phyloP scores from a whole-genome alignment of 2,888 invertebrate genomes.

The Camponotus fellah region DNA sequence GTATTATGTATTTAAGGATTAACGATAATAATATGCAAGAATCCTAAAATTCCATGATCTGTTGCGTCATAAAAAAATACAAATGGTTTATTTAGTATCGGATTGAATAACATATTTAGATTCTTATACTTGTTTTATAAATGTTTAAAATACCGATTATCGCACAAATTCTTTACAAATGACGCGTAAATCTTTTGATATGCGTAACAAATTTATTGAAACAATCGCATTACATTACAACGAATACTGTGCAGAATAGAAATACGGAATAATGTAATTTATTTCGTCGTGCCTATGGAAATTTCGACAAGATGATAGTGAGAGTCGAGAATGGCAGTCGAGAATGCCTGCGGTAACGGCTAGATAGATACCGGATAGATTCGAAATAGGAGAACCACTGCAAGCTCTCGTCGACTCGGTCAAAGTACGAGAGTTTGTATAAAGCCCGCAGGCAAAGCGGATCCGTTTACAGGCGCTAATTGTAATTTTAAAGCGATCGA shows the following conservation, averaged over 20 bases:
- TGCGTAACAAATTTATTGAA: neutral
- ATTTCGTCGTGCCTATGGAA: neutral
- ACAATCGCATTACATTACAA: neutral
- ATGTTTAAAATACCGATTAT: neutral
- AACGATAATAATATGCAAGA: neutral
- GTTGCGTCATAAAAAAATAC: neutral
- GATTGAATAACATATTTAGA: neutral
- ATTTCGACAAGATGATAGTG: constrained; percentile 20
- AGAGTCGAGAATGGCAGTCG: neutral
- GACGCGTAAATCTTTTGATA: neutral
- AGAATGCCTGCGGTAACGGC: constrained; percentile 5
- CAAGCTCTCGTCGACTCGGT: constrained; percentile 37
- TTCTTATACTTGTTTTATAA: neutral
- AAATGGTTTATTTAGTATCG: neutral
- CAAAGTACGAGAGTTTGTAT: constrained; percentile 54
- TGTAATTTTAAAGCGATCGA: constrained; percentile 72
- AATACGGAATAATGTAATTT: constrained; percentile 13
- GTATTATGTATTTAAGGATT: neutral
- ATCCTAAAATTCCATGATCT: neutral
- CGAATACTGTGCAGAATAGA: neutral
- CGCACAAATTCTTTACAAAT: neutral
- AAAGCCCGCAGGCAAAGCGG: constrained; percentile 54
- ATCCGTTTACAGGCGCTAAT: constrained; percentile 64
- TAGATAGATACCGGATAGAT: constrained; percentile 35
- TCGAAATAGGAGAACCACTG: constrained; percentile 43